Evolutionary conservation across 2,888 invertebrate species (phyloP), one percentile per base, ranked within the genome.

Genomic region (Liopterus haemorrhoidalis): DNA sequence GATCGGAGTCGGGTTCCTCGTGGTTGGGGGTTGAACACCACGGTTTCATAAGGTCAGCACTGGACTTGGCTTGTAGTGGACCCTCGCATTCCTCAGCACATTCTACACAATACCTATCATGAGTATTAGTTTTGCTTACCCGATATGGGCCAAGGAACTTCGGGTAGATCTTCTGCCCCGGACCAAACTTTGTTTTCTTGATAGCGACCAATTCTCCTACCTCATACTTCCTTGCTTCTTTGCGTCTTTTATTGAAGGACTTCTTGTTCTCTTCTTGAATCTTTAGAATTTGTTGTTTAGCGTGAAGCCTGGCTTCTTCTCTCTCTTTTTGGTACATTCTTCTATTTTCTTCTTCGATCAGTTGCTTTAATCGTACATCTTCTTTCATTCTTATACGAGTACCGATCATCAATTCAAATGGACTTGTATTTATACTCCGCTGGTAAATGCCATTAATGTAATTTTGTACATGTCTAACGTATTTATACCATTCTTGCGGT

Each of bases 21-120:
- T n/a, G n/a, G n/a, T n/a, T n/a, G n/a, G n/a, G n/a, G n/a, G n/a
- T n/a, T n/a, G n/a, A 6, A 22, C 24, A 27, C 54, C 51, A 52
- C 9, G 27, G 42, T 30, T 54, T 57, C 49, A 57, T 54, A 19
- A 44, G 16, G 22, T 57, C 59, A 1, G 55, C 56, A 4, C 48
- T 49, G 6, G 51, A 49, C 5, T 50, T 44, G 1, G 56, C 56
- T 5, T 9, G 20, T 2, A 11, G 9, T 1, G 55, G 50, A 2
- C 57, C 56, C 27, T 57, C 59, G 12, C 40, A 12, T 11, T 49
- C 48, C 0, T 55, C 57, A 12, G 53, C 25, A 20, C 56, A 57
- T 19, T 54, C 47, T 8, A 55, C 49, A 6, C 50, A 49, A 38
- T 54, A 53, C 0, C 52, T 52, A 42, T 53, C 38, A 18, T 52